These are phyloP conservation scores for Brachyptera putata DNA, from an alignment of 2,888 invertebrate species.

Conservation along the genomic window DNA sequence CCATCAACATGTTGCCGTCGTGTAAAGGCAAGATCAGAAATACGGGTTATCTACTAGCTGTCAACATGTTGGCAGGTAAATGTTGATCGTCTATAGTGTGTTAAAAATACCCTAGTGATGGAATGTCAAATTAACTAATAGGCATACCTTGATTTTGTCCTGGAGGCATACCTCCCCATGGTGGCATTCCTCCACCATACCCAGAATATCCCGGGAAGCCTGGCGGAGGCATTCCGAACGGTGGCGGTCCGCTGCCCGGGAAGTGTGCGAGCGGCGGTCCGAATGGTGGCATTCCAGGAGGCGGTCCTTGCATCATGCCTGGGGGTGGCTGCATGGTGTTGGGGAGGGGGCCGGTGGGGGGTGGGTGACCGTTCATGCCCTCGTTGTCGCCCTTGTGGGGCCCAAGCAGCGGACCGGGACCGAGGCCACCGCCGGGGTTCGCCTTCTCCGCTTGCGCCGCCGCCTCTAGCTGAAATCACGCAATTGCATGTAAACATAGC, in stretches of 20 bases:
- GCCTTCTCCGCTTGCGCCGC: slow-evolving; percentile 48
- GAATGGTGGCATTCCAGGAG: slow-evolving; percentile 38
- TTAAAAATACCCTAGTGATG: too few relatives aligned
- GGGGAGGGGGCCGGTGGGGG: slow-evolving; percentile 40
- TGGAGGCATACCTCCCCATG: slow-evolving; percentile 41
- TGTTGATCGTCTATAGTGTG: too few relatives aligned
- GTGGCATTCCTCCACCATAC: slow-evolving; percentile 45
- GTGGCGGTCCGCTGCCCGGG: slow-evolving; percentile 45
- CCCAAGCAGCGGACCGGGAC: slow-evolving; percentile 16
- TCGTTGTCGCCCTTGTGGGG: slow-evolving; percentile 26
- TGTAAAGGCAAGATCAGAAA: too few relatives aligned
- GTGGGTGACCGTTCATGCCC: slow-evolving; percentile 38
- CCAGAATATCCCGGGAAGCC: slow-evolving; percentile 49
- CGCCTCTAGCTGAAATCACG: slow-evolving; percentile 42
- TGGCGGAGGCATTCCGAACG: slow-evolving; percentile 67
- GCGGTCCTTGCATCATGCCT: slow-evolving; percentile 35
- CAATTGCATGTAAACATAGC: too few relatives aligned
- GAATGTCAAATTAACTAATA: too few relatives aligned
- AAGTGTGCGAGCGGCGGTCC: slow-evolving; percentile 40
- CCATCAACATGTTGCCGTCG: too few relatives aligned
- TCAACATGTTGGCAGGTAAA: too few relatives aligned
- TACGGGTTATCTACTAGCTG: too few relatives aligned
- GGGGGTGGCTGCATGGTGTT: slow-evolving; percentile 37
- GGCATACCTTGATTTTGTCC: not conserved
- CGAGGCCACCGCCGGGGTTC: slow-evolving; percentile 33